Base-by-base conservation (phyloP, 2,888 invertebrate genomes). In the Leptogaster cylindrica region DNA sequence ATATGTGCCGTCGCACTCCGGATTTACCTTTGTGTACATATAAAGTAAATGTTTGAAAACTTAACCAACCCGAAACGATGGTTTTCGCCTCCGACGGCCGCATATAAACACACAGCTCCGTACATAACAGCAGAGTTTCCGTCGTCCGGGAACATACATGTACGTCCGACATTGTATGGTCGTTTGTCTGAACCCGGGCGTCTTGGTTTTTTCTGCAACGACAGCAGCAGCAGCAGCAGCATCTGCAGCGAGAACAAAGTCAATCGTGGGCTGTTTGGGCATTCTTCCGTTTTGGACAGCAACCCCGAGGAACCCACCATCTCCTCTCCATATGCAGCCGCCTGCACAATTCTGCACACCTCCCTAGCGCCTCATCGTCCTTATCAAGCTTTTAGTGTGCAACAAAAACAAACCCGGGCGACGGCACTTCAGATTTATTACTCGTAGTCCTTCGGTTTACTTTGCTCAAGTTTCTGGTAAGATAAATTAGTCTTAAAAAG, bases 1-100 rank as follows among this genome's bases (percentile, higher is more conserved):
- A 46, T n/a, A n/a, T n/a, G n/a, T n/a, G n/a, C n/a, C n/a, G n/a
- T n/a, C n/a, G 46, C 12, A 46, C n/a, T 16, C 16, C 12, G 46
- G 23, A 18, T 46, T 16, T 46, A 46, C 46, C 46, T 46, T n/a
- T 3, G 16, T 20, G 18, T 55, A 55, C 50, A 25, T 3, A 25
- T 6, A 12, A 23, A 25, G 55, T 55, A 55, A 55, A 55, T 55
- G 36, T 55, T 39, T 55, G 39, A 39, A 23, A 55, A 39, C 36
- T 23, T 55, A 55, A 55, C 55, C 55, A 55, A 55, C 55, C 55
- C 55, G 55, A 55, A 55, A 55, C 55, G 55, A 55, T 55, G 39
- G 12, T 39, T 55, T 55, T 39, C 23, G 23, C 20, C 55, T 55
- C 18, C 33, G 20, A 52, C 33, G 31, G 31, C 33, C 28, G 23